Evolutionary conservation across 2,113 vertebrate species (phyloP), one percentile per base, ranked within the genome.

Genomic region (Antennarius striatus): DNA sequence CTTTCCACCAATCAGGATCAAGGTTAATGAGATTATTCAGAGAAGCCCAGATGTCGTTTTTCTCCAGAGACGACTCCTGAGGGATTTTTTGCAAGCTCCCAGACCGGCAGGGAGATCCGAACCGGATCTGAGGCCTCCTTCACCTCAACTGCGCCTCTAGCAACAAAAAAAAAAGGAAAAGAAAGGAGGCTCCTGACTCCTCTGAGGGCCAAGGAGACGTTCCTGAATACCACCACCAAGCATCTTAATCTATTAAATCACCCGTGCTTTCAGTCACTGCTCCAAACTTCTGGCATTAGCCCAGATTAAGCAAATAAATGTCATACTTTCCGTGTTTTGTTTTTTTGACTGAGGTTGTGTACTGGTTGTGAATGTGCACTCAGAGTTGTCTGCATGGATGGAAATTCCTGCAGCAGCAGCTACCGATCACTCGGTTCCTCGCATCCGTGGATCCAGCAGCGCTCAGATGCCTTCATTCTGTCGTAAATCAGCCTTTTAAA

Each of bases 381-480:
- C 7, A 15, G 40, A 28, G 4, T 15, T 10, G 29, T 51, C 16
- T 56, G 48, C 45, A 22, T 17, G 10, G 58, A 22, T 29, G 50
- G 36, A 65, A 72, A 77, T 57, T 72, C 54, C 73, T 72, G 59
- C 4, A 6, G 46, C 59, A 66, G 70, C 68, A 57, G 15, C 56
- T 22, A 22, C 22, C 22, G 22, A 22, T 22, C 22, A 22, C 22
- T 22, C 63, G 32, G 54, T 50, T 71, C 52, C 50, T 74, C 58
- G 16, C 16, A 56, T 66, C 9, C 54, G 59, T 60, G 22, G 46
- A 68, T 63, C 52, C 55, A 74, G 46, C 11, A 4, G 53, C 12
- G 29, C 54, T 64, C 55, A 63, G 1, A 2, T 15, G 6, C 51
- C 76, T 75, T 72, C 36, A 10, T 57, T 66, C 48, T 64, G 32